Evolutionary conservation across 2,888 invertebrate species (phyloP).

Genomic region (Rotaria magnacalcarata): DNA sequence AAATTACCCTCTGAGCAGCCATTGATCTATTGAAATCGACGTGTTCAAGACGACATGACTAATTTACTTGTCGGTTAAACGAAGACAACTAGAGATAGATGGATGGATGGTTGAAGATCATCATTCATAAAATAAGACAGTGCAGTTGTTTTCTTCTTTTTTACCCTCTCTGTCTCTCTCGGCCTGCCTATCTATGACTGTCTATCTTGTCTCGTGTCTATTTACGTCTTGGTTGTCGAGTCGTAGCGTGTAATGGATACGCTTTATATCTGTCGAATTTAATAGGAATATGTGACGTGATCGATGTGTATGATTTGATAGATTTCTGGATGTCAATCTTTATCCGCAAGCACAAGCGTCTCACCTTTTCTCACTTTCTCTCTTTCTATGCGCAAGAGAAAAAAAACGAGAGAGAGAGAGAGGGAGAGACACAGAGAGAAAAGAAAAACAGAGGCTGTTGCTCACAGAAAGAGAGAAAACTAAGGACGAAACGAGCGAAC

Average conservation of each 20-base stretch:
- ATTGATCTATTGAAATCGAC: conserved; percentile 26
- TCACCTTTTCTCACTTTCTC: conserved; percentile 36
- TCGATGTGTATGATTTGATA: conserved; percentile 36
- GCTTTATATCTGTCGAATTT: conserved; percentile 37
- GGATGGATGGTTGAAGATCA: conserved; percentile 16
- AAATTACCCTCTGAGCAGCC: conserved; percentile 29
- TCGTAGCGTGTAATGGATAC: conserved; percentile 33
- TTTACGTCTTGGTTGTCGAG: conserved; percentile 1
- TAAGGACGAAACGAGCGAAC: conserved; percentile 12
- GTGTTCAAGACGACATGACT: conserved; percentile 31
- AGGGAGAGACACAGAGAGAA: background rate
- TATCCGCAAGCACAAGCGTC: background rate
- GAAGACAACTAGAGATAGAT: conserved; percentile 1
- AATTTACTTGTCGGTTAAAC: conserved; percentile 28
- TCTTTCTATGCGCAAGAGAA: background rate
- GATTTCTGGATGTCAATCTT: conserved; percentile 30
- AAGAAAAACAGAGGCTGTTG: conserved; percentile 22
- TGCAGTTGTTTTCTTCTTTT: conserved; percentile 13
- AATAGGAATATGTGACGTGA: conserved; percentile 33
- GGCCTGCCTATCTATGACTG: background rate
- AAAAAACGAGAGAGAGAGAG: background rate
- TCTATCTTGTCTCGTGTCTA: background rate
- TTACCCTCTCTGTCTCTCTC: background rate
- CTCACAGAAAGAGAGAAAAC: conserved; percentile 20
- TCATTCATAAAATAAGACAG: conserved; percentile 20